These are phyloP conservation scores for Drosophila sechellia DNA, from an alignment of 1,140 invertebrate genomes.

Conservation along the genomic window DNA sequence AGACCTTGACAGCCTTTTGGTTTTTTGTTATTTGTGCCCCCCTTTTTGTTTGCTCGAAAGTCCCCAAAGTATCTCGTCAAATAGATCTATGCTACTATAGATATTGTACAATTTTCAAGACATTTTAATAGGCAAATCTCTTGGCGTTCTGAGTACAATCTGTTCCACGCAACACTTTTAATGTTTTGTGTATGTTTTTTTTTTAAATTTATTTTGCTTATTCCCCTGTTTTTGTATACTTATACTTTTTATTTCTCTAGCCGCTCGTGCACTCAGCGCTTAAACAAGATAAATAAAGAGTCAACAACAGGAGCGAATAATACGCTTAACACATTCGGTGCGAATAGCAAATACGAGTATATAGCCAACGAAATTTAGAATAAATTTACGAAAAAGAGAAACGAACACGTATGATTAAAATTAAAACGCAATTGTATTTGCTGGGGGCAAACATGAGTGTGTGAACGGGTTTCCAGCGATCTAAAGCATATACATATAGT, in stretches of 20 bases:
- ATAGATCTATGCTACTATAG: conserved; percentile 9
- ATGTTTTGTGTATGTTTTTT: conserved; percentile 33
- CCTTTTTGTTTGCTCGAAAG: conserved; percentile 17
- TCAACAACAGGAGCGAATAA: conserved; percentile 45
- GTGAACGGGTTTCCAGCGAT: conserved; percentile 22
- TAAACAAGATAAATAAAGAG: conserved; percentile 39
- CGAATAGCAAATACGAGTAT: conserved; percentile 26
- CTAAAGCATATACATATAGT: conserved; percentile 1
- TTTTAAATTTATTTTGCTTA: conserved; percentile 36
- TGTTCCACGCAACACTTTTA: conserved; percentile 36
- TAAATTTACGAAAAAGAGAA: conserved; percentile 37
- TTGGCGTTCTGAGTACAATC: conserved; percentile 18
- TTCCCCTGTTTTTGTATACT: conserved; percentile 39
- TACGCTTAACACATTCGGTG: conserved; percentile 64
- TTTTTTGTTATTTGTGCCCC: background rate
- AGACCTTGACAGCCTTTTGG: conserved; percentile 65
- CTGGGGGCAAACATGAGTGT: conserved; percentile 31
- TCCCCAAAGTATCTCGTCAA: conserved; percentile 29
- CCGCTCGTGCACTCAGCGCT: conserved; percentile 33
- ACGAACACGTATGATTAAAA: conserved; percentile 67
- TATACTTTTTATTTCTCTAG: conserved; percentile 42
- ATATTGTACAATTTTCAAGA: conserved; percentile 7
- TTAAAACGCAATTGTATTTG: conserved; percentile 76
- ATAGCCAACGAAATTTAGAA: conserved; percentile 40
- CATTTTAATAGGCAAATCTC: conserved; percentile 35